phyloP scores from a whole-genome alignment of 2,113 vertebrate genomes.

The Caretta caretta region DNA sequence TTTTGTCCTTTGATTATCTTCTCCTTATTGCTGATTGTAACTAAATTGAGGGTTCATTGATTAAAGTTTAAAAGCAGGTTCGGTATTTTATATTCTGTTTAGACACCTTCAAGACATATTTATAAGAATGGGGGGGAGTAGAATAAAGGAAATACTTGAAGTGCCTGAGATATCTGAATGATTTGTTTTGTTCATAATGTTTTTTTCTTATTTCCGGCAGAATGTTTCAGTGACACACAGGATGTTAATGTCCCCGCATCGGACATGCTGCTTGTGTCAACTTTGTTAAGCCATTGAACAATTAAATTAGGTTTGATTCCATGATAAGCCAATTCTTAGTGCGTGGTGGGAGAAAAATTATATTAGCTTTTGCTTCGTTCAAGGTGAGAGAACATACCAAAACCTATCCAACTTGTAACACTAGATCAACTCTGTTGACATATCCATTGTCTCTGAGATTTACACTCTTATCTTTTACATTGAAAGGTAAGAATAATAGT shows the following conservation, averaged over 20 bases:
- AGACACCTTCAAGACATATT: no score
- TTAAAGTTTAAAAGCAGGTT: not conserved
- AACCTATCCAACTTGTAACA: not conserved
- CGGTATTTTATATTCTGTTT: not conserved
- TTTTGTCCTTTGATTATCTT: not conserved
- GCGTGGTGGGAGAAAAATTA: not conserved
- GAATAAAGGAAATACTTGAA: not conserved
- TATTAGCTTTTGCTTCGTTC: not conserved
- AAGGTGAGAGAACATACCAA: not conserved
- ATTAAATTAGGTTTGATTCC: not conserved
- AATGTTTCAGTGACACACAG: not conserved
- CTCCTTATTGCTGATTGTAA: not conserved
- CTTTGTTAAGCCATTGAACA: not conserved
- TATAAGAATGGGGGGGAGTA: not conserved
- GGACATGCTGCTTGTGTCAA: not conserved
- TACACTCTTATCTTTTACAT: conserved; percentile 53
- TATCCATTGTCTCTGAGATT: conserved; percentile 50
- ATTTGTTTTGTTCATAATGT: not conserved
- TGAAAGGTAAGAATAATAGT: conserved; percentile 69
- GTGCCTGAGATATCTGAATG: not conserved
- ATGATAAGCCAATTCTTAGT: rapidly evolving
- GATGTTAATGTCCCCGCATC: rapidly evolving
- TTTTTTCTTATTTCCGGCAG: not conserved
- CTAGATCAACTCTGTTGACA: conserved; percentile 16
- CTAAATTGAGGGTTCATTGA: not conserved